A percentile compares a stretch with the other conserved stretches of the same genome.
Evolutionary conservation across 2,113 vertebrate species (phyloP).

Genomic region (Pseudois nayaur): DNA sequence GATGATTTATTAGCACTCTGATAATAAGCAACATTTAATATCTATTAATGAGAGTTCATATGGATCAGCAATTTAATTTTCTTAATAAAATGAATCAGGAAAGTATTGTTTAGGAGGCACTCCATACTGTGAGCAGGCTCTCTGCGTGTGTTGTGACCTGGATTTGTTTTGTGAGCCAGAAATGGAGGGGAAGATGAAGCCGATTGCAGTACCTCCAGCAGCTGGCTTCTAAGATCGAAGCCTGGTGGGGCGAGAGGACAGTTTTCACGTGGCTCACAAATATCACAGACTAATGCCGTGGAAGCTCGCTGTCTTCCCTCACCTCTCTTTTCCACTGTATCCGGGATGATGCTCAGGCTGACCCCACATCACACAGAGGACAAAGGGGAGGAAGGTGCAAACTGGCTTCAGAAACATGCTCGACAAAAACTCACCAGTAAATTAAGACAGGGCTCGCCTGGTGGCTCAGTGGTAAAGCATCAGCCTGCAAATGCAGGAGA

Average conservation of each 20-base stretch:
- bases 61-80: constrained; percentile 59
- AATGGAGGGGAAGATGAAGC: not conserved
- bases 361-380: not conserved
- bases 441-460: not conserved
- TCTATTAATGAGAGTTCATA: constrained; percentile 59
- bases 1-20: constrained; percentile 63
- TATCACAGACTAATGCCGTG: not conserved
- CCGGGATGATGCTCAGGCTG: not conserved
- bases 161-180: not conserved
- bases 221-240: not conserved
- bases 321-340: not conserved
- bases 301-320: accelerated
- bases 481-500: not conserved
- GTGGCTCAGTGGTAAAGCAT: not conserved
- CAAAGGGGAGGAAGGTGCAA: not conserved
- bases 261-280: not conserved
- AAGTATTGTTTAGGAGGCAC: constrained; percentile 25
- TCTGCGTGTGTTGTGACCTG: not conserved
- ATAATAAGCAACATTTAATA: constrained; percentile 60
- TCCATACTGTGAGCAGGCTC: constrained; percentile 22
- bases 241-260: not conserved
- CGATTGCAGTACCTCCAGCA: accelerated
- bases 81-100: constrained; percentile 57
- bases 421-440: accelerated
- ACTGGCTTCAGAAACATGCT: not conserved